Evolutionary conservation across 2,797 vertebrate species (phyloP).

Genomic region (Scyliorhinus canicula): DNA sequence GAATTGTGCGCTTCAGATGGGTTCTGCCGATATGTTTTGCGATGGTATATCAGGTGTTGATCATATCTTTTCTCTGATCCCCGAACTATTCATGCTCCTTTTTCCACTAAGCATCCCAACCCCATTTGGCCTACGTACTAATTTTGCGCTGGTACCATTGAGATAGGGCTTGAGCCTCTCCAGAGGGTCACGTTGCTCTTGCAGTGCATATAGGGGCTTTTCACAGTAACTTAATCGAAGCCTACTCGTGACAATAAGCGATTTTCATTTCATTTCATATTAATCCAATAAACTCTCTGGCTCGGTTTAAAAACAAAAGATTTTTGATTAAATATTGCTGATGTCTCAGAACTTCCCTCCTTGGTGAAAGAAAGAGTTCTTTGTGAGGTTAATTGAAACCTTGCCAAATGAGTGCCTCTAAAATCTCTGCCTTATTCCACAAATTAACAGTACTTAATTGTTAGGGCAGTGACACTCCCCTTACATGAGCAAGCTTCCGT

Average conservation of each 20-base stretch:
- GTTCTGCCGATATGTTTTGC: neutral
- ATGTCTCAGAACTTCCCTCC: neutral
- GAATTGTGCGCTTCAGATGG: neutral
- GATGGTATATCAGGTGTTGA: neutral
- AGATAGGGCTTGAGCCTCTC: neutral
- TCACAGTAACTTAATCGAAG: no score
- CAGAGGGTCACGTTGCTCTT: neutral
- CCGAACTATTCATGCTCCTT: neutral
- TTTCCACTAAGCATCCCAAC: neutral
- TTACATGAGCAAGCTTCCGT: neutral
- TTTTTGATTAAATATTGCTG: neutral
- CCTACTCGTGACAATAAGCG: no score
- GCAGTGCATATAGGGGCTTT: no score
- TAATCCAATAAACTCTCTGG: neutral
- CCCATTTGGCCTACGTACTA: neutral
- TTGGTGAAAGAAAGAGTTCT: neutral
- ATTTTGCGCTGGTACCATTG: neutral
- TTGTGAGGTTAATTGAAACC: neutral
- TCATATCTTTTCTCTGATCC: neutral
- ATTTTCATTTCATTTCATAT: no score
- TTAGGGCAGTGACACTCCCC: conserved; percentile 41
- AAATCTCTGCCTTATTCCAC: neutral
- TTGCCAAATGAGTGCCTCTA: neutral
- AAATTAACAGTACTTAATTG: neutral
- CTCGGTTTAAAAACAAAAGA: neutral